A percentile compares a stretch with the other conserved stretches of the same genome.
Conservation (phyloP, 1,140 invertebrate genomes). For the Drusus annulatus region DNA sequence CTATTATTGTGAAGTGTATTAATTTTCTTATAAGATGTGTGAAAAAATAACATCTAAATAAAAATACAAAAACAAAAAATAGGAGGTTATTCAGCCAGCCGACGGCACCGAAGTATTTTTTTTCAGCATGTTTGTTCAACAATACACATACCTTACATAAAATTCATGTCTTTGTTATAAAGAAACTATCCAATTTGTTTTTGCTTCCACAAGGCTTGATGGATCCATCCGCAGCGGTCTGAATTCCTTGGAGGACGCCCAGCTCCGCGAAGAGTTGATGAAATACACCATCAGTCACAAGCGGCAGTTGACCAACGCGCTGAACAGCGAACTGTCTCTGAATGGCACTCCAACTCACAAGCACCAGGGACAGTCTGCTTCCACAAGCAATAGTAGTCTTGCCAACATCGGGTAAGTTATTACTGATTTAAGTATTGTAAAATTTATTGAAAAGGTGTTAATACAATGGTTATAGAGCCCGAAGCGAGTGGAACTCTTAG, state of each 20-base stretch:
- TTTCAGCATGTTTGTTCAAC: too few species aligned
- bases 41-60: too few species aligned
- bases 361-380: conserved; percentile 62
- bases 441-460: too few species aligned
- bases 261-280: conserved; percentile 67
- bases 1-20: too few species aligned
- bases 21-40: too few species aligned
- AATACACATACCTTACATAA: too few species aligned
- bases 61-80: too few species aligned
- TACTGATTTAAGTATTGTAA: background rate
- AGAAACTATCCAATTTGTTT: background rate
- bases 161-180: too few species aligned
- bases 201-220: conserved; percentile 62
- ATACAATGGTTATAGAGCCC: too few species aligned
- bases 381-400: conserved; percentile 67
- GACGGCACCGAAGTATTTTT: too few species aligned
- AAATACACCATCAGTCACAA: conserved; percentile 46
- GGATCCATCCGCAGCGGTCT: conserved; percentile 69
- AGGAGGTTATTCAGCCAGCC: too few species aligned
- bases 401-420: conserved; percentile 66
- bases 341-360: conserved; percentile 52
- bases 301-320: conserved; percentile 40
- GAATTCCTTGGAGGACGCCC: conserved; percentile 69
- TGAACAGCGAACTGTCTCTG: conserved; percentile 43
- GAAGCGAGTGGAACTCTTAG: too few species aligned